Percentiles rank a stretch among this genome's conserved stretches.
These are phyloP conservation scores for Lagenorhynchus albirostris DNA, from an alignment of 2,113 vertebrate genomes.

Conservation along the genomic window DNA sequence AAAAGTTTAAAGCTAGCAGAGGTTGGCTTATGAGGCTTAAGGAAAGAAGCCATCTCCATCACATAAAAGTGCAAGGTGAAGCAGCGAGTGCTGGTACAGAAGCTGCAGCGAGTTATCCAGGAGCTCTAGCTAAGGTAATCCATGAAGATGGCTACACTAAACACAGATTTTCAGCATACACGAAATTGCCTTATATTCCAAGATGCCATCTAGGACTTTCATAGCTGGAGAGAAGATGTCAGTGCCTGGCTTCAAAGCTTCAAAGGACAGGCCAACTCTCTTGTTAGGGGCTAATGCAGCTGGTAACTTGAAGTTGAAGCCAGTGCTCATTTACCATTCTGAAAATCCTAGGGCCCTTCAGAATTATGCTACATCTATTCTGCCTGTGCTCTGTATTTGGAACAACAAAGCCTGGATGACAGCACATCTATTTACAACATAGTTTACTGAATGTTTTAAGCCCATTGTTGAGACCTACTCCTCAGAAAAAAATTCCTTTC, in stretches of 20 bases:
- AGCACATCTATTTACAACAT: not conserved
- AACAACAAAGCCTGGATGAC: not conserved
- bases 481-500: not conserved
- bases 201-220: not conserved
- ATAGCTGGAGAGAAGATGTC: not conserved
- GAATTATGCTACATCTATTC: not conserved
- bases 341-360: not conserved
- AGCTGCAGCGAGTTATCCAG: not conserved
- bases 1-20: not conserved
- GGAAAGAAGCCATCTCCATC: not conserved
- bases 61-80: not conserved
- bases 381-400: not conserved
- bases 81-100: not conserved
- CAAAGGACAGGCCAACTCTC: not conserved
- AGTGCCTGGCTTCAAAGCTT: not conserved
- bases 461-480: not conserved
- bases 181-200: not conserved
- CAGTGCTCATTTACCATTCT: not conserved
- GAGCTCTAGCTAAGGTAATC: not conserved
- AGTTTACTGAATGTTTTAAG: not conserved
- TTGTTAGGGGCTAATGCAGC: not conserved
- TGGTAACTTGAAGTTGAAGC: not conserved
- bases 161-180: not conserved
- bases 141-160: not conserved
- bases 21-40: not conserved